Evolutionary conservation across 2,888 invertebrate genomes (phyloP).

Genomic region (Sphaerophoria rueppellii): DNA sequence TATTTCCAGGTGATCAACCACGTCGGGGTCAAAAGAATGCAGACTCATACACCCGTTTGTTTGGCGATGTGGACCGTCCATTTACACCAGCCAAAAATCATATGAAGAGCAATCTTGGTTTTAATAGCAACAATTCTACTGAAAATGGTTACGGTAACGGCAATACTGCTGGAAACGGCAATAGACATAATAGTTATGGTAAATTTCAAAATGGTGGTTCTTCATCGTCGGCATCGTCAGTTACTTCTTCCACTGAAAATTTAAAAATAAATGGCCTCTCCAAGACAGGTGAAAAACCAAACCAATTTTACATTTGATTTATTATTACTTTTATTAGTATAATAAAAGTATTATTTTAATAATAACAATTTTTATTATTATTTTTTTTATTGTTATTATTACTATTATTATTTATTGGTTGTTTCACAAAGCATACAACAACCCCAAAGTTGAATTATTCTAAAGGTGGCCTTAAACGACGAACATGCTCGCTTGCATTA

Average conservation of each 20-base stretch:
- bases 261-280: constrained; percentile 79
- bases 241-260: constrained; percentile 81
- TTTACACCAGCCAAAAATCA: constrained; percentile 83
- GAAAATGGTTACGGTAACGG: constrained; percentile 77
- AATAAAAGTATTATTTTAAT: too few relatives aligned
- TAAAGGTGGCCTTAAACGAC: too few relatives aligned
- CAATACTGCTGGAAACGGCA: constrained; percentile 75
- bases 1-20: constrained; percentile 79
- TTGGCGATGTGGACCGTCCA: constrained; percentile 84
- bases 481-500: too few relatives aligned
- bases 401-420: too few relatives aligned
- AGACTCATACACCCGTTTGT: constrained; percentile 84
- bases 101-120: constrained; percentile 84
- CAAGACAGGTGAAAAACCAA: constrained; percentile 78
- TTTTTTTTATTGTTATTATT: too few relatives aligned
- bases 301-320: neutral
- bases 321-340: neutral
- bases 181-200: constrained; percentile 78
- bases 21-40: constrained; percentile 81
- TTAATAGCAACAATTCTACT: constrained; percentile 78
- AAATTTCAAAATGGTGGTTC: constrained; percentile 79
- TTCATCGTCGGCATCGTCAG: constrained; percentile 80
- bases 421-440: too few relatives aligned
- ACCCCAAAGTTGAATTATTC: too few relatives aligned
- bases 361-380: too few relatives aligned